phyloP scores from a whole-genome alignment of 2,113 vertebrate genomes.

The Tragulus kanchil region DNA sequence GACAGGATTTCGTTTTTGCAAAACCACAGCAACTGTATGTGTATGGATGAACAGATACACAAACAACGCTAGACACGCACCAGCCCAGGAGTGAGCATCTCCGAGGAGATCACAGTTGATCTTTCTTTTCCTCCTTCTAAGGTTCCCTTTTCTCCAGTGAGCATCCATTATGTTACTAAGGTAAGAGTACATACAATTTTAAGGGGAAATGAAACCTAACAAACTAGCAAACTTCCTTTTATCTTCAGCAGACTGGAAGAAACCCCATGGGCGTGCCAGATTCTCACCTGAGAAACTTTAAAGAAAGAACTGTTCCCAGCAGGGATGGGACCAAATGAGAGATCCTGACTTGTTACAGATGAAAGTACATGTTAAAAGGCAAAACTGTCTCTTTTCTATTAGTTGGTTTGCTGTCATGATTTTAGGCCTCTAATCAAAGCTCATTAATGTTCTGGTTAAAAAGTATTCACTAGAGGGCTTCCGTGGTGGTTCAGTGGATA shows the following conservation, averaged over 20 bases:
- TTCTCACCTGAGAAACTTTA: too few relatives aligned
- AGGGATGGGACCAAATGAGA: not conserved
- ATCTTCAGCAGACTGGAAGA: not conserved
- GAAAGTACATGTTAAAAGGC: not conserved
- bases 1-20: not conserved
- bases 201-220: not conserved
- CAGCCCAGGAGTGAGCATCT: not conserved
- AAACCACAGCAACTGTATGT: not conserved
- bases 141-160: not conserved
- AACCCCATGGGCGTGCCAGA: not conserved
- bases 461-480: too few relatives aligned
- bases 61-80: not conserved
- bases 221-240: not conserved
- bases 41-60: too few relatives aligned
- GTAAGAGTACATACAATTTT: not conserved
- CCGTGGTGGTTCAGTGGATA: too few relatives aligned
- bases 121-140: not conserved
- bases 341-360: fast-evolving
- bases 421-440: not conserved
- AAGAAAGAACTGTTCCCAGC: not conserved
- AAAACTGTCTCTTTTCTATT: not conserved
- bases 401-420: not conserved
- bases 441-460: not conserved
- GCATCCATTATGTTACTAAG: not conserved
- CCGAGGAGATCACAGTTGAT: too few relatives aligned